Evolutionary conservation across 2,797 vertebrate species (phyloP).

Genomic region (Cossypha heuglini): DNA sequence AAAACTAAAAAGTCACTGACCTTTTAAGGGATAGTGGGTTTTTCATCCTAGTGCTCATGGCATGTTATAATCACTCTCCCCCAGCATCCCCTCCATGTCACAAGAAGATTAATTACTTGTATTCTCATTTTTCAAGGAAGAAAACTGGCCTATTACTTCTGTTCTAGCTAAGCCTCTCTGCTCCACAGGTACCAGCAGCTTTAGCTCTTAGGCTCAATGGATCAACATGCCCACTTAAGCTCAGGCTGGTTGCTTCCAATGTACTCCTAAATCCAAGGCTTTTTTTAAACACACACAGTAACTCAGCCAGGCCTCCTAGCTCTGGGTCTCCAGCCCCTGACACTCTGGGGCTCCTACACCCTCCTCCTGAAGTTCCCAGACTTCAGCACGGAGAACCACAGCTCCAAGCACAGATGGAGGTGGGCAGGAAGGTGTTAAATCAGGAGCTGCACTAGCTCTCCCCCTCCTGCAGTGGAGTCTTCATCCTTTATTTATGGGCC

Average conservation of each 20-base stretch:
- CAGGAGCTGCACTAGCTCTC: not conserved
- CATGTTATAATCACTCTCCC: not conserved
- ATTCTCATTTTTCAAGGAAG: not conserved
- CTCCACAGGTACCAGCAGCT: not conserved
- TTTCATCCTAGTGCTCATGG: not conserved
- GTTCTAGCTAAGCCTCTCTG: not conserved
- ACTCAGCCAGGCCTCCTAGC: not conserved
- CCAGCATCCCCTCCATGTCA: not conserved
- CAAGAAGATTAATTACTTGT: not conserved
- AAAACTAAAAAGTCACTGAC: not conserved
- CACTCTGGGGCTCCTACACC: not conserved
- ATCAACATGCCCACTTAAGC: not conserved
- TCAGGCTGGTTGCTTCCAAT: not conserved
- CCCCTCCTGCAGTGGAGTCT: not conserved
- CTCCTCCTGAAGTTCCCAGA: not conserved
- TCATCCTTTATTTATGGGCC: constrained; percentile 67
- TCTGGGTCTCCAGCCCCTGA: not conserved
- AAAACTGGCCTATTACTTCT: not conserved
- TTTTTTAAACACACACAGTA: not conserved
- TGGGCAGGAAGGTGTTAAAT: constrained; percentile 42
- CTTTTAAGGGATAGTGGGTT: not conserved
- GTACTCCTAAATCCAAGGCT: not conserved
- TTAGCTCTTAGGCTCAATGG: not conserved
- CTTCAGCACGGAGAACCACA: not conserved
- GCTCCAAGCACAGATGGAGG: not conserved